Conservation (phyloP, 2,113 vertebrate species). For the Dryoscopus gambensis region DNA sequence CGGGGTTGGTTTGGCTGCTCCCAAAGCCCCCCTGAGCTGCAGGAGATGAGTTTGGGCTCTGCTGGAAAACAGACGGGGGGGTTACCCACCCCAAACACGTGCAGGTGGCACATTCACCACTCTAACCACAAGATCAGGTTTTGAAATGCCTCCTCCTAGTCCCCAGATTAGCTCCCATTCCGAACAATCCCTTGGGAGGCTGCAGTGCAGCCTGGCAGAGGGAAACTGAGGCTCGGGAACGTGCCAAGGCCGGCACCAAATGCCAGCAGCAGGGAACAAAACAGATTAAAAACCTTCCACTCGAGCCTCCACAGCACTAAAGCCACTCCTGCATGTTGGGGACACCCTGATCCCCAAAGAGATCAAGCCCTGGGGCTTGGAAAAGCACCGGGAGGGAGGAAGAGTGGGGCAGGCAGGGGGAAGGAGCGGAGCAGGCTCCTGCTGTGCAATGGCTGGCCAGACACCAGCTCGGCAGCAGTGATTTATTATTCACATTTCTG, state of each 20-base stretch:
- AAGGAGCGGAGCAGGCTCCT: background rate
- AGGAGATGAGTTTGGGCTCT: background rate
- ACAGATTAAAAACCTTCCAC: background rate
- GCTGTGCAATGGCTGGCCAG: background rate
- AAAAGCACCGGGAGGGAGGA: background rate
- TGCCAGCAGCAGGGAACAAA: background rate
- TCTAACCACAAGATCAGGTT: background rate
- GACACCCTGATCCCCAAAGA: background rate
- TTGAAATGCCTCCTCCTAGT: background rate
- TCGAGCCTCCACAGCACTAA: background rate
- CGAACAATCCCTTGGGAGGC: background rate
- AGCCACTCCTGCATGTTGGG: background rate
- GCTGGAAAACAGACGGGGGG: background rate
- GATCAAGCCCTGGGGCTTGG: background rate
- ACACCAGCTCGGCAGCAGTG: background rate
- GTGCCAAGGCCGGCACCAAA: fast-evolving
- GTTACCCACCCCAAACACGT: background rate
- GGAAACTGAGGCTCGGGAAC: background rate
- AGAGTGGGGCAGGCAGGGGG: background rate
- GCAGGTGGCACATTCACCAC: background rate
- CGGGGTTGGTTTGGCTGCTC: background rate
- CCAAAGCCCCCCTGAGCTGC: background rate
- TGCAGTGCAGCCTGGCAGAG: background rate
- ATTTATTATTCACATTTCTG: background rate
- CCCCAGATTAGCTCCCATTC: background rate